Conservation (phyloP, 2,113 vertebrate species). For the Sceloporus tristichus region DNA sequence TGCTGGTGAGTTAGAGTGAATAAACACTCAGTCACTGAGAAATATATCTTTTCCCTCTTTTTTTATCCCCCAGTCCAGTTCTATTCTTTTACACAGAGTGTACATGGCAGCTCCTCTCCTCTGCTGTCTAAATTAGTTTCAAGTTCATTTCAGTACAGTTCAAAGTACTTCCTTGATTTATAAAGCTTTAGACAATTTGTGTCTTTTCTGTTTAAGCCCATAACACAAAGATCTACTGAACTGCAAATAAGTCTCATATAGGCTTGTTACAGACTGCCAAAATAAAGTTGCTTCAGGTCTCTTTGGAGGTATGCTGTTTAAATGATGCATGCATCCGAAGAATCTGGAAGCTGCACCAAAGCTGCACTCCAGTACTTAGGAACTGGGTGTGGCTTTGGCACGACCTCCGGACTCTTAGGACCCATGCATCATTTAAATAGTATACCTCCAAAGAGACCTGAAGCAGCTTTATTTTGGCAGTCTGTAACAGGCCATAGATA, state of each 20-base stretch:
- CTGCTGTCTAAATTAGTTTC: slow-evolving; percentile 1
- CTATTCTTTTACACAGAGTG: not conserved
- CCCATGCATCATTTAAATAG: too few species aligned
- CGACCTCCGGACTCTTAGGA: too few species aligned
- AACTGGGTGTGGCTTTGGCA: too few species aligned
- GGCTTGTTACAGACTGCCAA: too few species aligned
- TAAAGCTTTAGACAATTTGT: not conserved
- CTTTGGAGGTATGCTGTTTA: too few species aligned
- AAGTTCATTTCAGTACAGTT: slow-evolving; percentile 14
- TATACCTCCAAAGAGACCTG: too few species aligned
- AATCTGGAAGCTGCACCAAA: too few species aligned
- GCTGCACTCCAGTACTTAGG: too few species aligned
- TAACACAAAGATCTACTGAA: not conserved
- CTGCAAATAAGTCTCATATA: not conserved
- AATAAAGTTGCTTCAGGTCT: too few species aligned
- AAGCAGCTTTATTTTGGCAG: too few species aligned
- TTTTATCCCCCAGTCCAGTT: not conserved
- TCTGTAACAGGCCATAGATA: too few species aligned
- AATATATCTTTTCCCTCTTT: not conserved
- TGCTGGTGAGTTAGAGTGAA: not conserved
- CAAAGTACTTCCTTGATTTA: not conserved
- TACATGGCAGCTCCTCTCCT: not conserved
- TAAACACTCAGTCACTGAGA: not conserved
- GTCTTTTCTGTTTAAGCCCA: not conserved
- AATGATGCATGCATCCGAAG: too few species aligned